Percentiles rank a stretch among this genome's conserved stretches.
phyloP scores from a whole-genome alignment of 1,140 invertebrate species.

The Zaprionus davidi region DNA sequence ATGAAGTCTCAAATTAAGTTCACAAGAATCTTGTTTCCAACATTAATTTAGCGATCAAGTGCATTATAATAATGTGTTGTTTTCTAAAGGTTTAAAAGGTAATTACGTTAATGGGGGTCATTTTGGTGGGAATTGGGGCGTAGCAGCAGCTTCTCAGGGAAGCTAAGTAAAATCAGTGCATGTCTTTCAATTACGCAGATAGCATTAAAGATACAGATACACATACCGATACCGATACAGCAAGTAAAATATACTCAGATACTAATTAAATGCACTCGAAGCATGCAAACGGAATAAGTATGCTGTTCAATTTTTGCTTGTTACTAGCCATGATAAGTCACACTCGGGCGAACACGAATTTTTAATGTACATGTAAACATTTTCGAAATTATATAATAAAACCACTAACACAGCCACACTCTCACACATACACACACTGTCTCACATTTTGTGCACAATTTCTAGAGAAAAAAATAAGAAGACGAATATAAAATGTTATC shows the following conservation, averaged over 20 bases:
- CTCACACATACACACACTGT: constrained; percentile 33
- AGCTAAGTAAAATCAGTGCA: constrained; percentile 37
- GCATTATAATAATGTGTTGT: constrained; percentile 21
- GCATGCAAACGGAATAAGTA: constrained; percentile 11
- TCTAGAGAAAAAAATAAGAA: constrained; percentile 30
- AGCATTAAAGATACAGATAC: constrained; percentile 9
- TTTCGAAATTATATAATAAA: constrained; percentile 49
- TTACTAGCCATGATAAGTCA: constrained; percentile 39
- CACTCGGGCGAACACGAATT: constrained; percentile 54
- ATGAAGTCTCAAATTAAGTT: not conserved
- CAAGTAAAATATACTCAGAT: constrained; percentile 22
- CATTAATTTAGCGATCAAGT: not conserved
- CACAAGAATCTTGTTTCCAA: not conserved
- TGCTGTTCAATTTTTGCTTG: constrained; percentile 41
- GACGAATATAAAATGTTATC: constrained; percentile 69
- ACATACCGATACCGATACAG: constrained; percentile 5
- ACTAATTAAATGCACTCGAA: constrained; percentile 37
- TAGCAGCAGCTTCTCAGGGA: constrained; percentile 29
- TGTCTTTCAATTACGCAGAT: constrained; percentile 32
- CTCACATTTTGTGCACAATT: constrained; percentile 36
- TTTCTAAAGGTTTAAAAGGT: constrained; percentile 3
- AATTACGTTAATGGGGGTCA: constrained; percentile 12
- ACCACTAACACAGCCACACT: constrained; percentile 14
- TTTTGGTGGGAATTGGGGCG: not conserved
- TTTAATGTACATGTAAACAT: constrained; percentile 60